phyloP scores from a whole-genome alignment of 2,888 invertebrate genomes.

The Agrochola lychnidis region DNA sequence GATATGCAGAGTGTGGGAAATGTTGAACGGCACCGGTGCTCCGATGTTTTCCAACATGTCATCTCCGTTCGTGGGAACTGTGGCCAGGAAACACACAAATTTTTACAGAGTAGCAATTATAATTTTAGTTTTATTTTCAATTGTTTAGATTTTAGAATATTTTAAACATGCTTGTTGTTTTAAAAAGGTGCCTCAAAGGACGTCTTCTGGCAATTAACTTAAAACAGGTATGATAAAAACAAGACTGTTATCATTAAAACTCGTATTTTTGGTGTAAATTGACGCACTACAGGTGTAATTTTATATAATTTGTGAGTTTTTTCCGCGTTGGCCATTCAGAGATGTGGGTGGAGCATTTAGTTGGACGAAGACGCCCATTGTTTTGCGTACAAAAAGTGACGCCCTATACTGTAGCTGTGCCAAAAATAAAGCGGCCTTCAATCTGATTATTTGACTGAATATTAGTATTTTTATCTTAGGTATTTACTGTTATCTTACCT shows the following conservation, averaged over 20 bases:
- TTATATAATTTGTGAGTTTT: conserved; percentile 22
- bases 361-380: conserved; percentile 54
- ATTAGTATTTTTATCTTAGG: neutral
- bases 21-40: conserved; percentile 74
- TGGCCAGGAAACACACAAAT: conserved; percentile 73
- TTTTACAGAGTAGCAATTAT: conserved; percentile 74
- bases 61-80: conserved; percentile 87
- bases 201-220: conserved; percentile 27
- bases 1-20: conserved; percentile 91
- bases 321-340: conserved; percentile 53
- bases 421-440: conserved; percentile 20
- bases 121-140: conserved; percentile 75
- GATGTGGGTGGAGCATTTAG: conserved; percentile 56
- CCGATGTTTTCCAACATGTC: conserved; percentile 86
- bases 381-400: conserved; percentile 54
- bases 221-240: conserved; percentile 20
- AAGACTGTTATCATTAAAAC: conserved; percentile 24
- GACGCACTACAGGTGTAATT: conserved; percentile 21
- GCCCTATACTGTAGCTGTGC: conserved; percentile 14
- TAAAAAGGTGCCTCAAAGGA: conserved; percentile 51
- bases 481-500: neutral
- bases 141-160: conserved; percentile 68
- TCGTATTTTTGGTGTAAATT: conserved; percentile 24
- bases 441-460: neutral
- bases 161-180: conserved; percentile 61